Evolutionary conservation across 2,888 invertebrate genomes (phyloP), one percentile per base, ranked within the genome.

Genomic region (Agrotis puta): DNA sequence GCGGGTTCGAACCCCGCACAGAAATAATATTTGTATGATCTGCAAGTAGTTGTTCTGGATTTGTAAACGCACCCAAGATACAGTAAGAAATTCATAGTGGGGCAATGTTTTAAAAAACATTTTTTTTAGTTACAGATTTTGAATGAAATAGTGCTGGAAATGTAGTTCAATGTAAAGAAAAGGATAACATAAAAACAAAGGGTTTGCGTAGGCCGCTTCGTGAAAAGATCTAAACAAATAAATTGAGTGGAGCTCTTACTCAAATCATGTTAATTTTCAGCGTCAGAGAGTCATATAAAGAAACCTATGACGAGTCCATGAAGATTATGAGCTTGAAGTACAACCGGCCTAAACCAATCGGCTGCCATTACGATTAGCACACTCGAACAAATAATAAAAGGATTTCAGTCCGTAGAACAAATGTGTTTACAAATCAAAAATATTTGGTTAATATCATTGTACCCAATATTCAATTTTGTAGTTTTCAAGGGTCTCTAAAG

Each of bases 311-410:
- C 50, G 47, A 14, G 7, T n/a, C 2, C 5, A 50, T 27, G 22
- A 14, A 54, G 53, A 53, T 22, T 3, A 53, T 0, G 51, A 62
- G 69, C 58, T 54, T 67, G 59, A 70, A 57, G 50, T 66, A 20
- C 53, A 64, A 51, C 9, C 24, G 74, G 57, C 39, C 18, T 61
- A 53, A 71, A 75, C 69, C 58, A 82, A 74, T 69, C 56, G 45
- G 51, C 79, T 79, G 51, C 79, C 79, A 72, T 47, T 53, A 51
- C n/a, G 22, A 45, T 9, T 11, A 18, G 39, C 11, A 13, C 16
- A 79, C 24, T 39, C n/a, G 6, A 54, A 16, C 39, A 65, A 59
- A 27, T n/a, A 64, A 13, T 18, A 24, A 16, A 39, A 20, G 5
- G 16, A 39, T 6, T 51, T 39, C 0, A 18, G 20, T 7, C 20